These are phyloP conservation scores for Halisarca cf. caerulea DNA, from an alignment of 37 sponge, comb jelly and placozoan species.

Conservation along the genomic window DNA sequence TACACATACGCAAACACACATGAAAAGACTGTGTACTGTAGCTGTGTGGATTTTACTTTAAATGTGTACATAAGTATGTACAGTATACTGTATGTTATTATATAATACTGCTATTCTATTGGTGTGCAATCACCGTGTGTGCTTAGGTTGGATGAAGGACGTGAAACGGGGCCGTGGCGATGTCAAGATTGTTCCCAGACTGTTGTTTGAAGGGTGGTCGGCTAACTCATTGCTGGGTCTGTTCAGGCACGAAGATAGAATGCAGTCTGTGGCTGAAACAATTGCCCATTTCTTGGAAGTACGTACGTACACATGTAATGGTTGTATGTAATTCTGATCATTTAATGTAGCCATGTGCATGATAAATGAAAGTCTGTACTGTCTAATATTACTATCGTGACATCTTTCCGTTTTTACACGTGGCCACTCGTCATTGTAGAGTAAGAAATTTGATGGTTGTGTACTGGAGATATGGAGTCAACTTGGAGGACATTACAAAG, in stretches of 20 bases:
- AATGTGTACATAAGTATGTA: conserved; percentile 5
- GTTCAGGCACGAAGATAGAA: conserved; percentile 42
- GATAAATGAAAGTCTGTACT: no score
- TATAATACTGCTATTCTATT: no score
- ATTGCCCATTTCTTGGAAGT: conserved; percentile 47
- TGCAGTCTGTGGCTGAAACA: conserved; percentile 37
- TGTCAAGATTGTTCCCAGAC: conserved; percentile 83
- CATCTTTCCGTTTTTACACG: no score
- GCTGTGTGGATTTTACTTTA: not conserved
- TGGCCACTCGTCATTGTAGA: conserved; percentile 11
- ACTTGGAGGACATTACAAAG: conserved; percentile 68
- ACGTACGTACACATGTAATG: not conserved
- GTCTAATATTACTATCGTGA: no score
- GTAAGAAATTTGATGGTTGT: conserved; percentile 78
- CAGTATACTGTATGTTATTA: not conserved
- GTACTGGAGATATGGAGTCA: conserved; percentile 99
- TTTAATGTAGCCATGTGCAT: not conserved
- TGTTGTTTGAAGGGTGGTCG: conserved; percentile 95
- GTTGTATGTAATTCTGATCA: not conserved
- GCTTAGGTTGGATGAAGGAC: conserved; percentile 84
- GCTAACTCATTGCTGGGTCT: conserved; percentile 59
- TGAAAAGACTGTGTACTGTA: no score
- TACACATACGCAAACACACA: no score
- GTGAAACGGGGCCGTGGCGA: conserved; percentile 48
- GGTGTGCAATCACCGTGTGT: not conserved